phyloP scores from a whole-genome alignment of 2,888 invertebrate species.

The Isotomurus palustris region DNA sequence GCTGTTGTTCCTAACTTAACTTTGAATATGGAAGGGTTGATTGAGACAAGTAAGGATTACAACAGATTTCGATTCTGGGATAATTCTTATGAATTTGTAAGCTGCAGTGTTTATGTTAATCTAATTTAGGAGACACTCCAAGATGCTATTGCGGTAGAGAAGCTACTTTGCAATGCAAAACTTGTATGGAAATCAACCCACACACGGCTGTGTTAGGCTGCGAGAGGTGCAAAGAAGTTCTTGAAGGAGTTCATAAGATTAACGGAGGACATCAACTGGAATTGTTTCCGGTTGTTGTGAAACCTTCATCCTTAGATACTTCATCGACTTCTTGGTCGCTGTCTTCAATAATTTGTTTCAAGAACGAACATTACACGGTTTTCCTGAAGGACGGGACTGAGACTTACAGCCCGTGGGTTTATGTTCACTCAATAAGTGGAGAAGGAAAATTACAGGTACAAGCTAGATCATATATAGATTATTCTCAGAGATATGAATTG shows the following conservation, averaged over 20 bases:
- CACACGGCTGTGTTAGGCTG: constrained; percentile 26
- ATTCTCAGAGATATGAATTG: background rate
- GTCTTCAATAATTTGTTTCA: constrained; percentile 22
- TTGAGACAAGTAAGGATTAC: constrained; percentile 19
- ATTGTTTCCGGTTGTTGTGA: constrained; percentile 16
- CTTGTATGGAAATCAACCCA: constrained; percentile 23
- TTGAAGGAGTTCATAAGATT: constrained; percentile 26
- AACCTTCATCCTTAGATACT: background rate
- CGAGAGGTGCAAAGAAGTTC: constrained; percentile 26
- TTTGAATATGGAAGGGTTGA: constrained; percentile 19
- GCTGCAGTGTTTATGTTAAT: too few relatives aligned
- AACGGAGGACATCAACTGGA: constrained; percentile 22
- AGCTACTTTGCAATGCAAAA: constrained; percentile 30
- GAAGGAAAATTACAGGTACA: constrained; percentile 24
- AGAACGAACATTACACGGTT: constrained; percentile 13
- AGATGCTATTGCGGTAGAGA: constrained; percentile 30
- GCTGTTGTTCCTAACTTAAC: constrained; percentile 26
- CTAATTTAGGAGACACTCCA: background rate
- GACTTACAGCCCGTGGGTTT: constrained; percentile 21
- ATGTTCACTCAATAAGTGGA: constrained; percentile 16
- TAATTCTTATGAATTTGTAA: too few relatives aligned
- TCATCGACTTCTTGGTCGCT: constrained; percentile 13
- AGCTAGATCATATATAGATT: too few relatives aligned
- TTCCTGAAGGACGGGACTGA: constrained; percentile 18
- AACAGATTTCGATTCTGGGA: too few relatives aligned